Evolutionary conservation across 64 coral and sea anemone genomes (phyloP).

Genomic region (Anthopleura sola): DNA sequence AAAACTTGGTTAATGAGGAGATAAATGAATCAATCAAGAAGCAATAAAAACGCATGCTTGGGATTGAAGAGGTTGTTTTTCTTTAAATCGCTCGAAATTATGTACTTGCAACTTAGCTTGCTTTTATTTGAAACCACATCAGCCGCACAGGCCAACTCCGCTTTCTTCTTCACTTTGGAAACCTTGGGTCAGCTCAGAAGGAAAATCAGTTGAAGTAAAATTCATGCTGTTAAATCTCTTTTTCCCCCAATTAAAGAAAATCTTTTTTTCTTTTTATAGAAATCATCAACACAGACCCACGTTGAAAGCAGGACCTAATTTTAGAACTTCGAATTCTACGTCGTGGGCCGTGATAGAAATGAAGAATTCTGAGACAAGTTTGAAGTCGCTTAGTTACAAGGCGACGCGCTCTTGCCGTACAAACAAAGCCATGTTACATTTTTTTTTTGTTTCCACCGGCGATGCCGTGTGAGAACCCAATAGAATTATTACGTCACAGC

Average conservation of each 20-base stretch:
- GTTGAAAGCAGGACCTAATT: neutral
- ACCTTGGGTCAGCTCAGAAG: too few relatives aligned
- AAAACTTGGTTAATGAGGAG: neutral
- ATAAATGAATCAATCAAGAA: constrained; percentile 6
- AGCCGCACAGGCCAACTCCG: neutral
- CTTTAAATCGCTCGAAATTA: neutral
- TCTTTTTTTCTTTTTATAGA: neutral
- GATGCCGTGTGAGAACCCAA: neutral
- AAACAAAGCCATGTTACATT: neutral
- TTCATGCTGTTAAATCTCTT: neutral
- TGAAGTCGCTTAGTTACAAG: neutral
- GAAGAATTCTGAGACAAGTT: neutral
- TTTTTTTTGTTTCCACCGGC: neutral
- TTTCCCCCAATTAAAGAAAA: neutral
- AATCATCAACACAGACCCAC: neutral
- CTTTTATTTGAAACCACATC: neutral
- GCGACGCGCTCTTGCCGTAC: neutral
- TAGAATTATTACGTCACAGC: neutral
- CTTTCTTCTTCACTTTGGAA: too few relatives aligned
- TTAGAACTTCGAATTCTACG: neutral
- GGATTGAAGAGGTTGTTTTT: neutral
- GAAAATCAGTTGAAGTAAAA: neutral
- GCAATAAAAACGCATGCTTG: neutral
- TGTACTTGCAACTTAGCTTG: neutral
- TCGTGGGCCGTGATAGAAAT: neutral